Evolutionary conservation across 2,888 invertebrate species (phyloP), one percentile per base, ranked within the genome.

Genomic region (Chrysolina haemoptera): DNA sequence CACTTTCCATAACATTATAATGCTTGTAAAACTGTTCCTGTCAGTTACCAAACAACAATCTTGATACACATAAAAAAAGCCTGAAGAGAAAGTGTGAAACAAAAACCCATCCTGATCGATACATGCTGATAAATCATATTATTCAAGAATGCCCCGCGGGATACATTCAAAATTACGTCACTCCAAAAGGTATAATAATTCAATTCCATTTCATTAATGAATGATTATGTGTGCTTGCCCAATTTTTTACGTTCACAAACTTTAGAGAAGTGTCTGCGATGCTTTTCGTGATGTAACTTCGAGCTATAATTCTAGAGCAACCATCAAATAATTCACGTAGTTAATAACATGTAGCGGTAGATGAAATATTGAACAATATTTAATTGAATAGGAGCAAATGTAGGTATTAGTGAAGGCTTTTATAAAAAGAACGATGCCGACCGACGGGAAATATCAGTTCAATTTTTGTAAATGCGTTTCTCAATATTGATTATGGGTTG

Each of bases 131-230:
- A 66, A 66, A 66, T 71, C 59, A 71, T 66, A 66, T 66, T 41
- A 62, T 59, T 50, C 62, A 48, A 66, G 48, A 35, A 20, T 70
- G 65, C 59, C 53, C 46, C 22, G 64, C 71, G 55, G 66, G 71
- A 59, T 59, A 62, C 48, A 59, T 71, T 66, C 59, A 43, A 20
- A 53, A 41, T 71, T 71, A 71, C 65, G 66, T 71, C 66, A 71
- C 66, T 46, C 27, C 65, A 35, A 20, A n/a, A 55, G 9, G 22
- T 55, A 66, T 71, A 48, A 71, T 66, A 55, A 71, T 71, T 66
- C 63, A 66, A 71, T 71, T 62, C 40, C 46, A 55, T 62, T 66
- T 16, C 71, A 62, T 18, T 70, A 71, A 71, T 71, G 43, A 48
- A 66, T 71, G 20, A 48, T 48, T 66, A 59, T 62, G 18, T 62